A percentile compares a stretch with the other conserved stretches of the same genome.
These are phyloP conservation scores for Menura novaehollandiae DNA, from an alignment of 2,113 vertebrate genomes.

Conservation along the genomic window DNA sequence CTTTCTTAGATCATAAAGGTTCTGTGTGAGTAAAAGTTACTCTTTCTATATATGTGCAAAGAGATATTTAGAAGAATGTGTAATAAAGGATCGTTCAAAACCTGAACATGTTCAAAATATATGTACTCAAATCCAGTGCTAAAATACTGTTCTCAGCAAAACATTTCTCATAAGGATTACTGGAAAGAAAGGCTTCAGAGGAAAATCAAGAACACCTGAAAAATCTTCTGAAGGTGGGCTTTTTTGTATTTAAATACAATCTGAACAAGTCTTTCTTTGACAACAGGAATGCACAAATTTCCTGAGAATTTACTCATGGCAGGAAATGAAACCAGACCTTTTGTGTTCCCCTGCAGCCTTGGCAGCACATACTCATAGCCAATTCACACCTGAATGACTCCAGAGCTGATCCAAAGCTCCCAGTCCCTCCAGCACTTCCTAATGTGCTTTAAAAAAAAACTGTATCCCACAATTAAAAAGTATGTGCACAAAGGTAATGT, in stretches of 20 bases:
- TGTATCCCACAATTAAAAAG: neutral
- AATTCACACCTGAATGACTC: neutral
- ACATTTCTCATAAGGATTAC: neutral
- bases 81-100: neutral
- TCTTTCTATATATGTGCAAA: neutral
- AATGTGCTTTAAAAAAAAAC: neutral
- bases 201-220: neutral
- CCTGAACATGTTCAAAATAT: neutral
- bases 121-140: neutral
- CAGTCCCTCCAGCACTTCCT: neutral
- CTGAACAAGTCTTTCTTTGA: neutral
- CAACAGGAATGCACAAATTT: neutral
- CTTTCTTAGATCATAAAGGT: neutral
- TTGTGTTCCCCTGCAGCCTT: neutral
- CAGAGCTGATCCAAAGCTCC: neutral
- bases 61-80: neutral
- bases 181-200: neutral
- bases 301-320: neutral
- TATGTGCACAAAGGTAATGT: neutral
- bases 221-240: neutral
- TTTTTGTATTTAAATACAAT: neutral
- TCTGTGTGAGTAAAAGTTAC: neutral
- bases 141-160: neutral
- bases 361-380: neutral
- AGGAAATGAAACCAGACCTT: neutral